These are phyloP conservation scores for Drosophila rufa DNA, from an alignment of 1,140 invertebrate genomes.

Conservation along the genomic window DNA sequence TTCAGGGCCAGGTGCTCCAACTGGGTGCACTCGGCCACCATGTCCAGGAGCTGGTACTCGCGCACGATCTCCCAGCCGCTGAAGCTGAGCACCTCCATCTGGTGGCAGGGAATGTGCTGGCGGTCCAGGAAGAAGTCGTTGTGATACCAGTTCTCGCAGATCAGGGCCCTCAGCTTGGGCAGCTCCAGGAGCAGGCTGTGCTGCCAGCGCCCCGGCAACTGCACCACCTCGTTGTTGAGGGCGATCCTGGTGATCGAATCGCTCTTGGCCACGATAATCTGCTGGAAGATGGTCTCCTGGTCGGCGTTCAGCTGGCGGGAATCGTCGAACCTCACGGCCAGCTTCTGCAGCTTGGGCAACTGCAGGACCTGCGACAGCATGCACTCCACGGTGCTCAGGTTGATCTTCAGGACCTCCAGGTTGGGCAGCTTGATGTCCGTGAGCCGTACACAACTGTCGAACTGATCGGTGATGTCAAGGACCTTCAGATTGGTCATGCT, in stretches of 20 bases:
- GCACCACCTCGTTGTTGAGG: slow-evolving; percentile 71
- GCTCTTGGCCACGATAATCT: slow-evolving; percentile 70
- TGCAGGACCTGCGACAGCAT: slow-evolving; percentile 62
- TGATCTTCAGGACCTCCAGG: slow-evolving; percentile 69
- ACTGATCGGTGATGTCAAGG: slow-evolving; percentile 67
- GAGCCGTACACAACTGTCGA: slow-evolving; percentile 57
- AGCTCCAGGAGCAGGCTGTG: slow-evolving; percentile 60
- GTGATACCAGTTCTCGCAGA: slow-evolving; percentile 73
- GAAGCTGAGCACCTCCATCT: slow-evolving; percentile 71
- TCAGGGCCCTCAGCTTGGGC: slow-evolving; percentile 56
- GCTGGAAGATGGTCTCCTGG: slow-evolving; percentile 72
- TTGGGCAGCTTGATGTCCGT: slow-evolving; percentile 66
- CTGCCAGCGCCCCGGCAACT: slow-evolving; percentile 62
- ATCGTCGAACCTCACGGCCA: slow-evolving; percentile 63
- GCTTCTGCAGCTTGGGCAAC: slow-evolving; percentile 60
- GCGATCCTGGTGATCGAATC: slow-evolving; percentile 65
- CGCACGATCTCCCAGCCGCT: slow-evolving; percentile 67
- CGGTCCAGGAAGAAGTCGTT: slow-evolving; percentile 67
- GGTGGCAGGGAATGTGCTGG: slow-evolving; percentile 62
- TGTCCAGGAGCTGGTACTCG: slow-evolving; percentile 52
- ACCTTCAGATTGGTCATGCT: slow-evolving; percentile 51
- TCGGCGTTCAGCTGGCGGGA: slow-evolving; percentile 63
- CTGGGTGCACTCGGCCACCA: slow-evolving; percentile 57
- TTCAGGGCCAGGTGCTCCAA: slow-evolving; percentile 56
- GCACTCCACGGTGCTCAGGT: slow-evolving; percentile 60